A percentile compares a stretch with the other conserved stretches of the same genome.
phyloP scores from a whole-genome alignment of 2,797 vertebrate species.

The Pygocentrus nattereri region DNA sequence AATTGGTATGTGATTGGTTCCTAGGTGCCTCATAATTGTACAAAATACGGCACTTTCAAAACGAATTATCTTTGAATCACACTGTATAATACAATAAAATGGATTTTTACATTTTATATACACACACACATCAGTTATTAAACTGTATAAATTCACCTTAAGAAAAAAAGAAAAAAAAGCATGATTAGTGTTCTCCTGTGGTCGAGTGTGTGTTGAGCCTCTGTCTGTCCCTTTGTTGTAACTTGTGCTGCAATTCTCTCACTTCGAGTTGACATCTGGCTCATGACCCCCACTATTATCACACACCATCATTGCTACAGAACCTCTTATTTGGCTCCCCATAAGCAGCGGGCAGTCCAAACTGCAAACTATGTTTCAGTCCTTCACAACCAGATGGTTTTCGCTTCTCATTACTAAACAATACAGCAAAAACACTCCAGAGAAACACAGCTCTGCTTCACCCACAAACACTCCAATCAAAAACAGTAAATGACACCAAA shows the following conservation, averaged over 20 bases:
- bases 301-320: slow-evolving; percentile 51
- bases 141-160: too few relatives aligned
- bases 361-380: slow-evolving; percentile 24
- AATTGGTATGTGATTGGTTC: too few relatives aligned
- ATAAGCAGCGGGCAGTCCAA: slow-evolving; percentile 63
- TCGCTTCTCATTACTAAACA: slow-evolving; percentile 3
- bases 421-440: neutral
- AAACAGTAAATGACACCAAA: too few relatives aligned
- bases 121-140: too few relatives aligned
- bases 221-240: neutral
- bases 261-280: slow-evolving; percentile 19
- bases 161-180: too few relatives aligned
- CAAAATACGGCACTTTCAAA: too few relatives aligned
- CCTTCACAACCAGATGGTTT: slow-evolving; percentile 25
- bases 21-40: too few relatives aligned
- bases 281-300: slow-evolving; percentile 68
- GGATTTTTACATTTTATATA: too few relatives aligned
- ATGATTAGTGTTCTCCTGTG: neutral
- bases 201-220: neutral
- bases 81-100: too few relatives aligned
- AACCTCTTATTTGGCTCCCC: slow-evolving; percentile 61
- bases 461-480: too few relatives aligned
- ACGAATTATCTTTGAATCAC: too few relatives aligned
- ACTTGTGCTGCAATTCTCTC: neutral
- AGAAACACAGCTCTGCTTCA: neutral